These are phyloP conservation scores for Dorcus hopei DNA, from an alignment of 2,888 invertebrate genomes.

Conservation along the genomic window DNA sequence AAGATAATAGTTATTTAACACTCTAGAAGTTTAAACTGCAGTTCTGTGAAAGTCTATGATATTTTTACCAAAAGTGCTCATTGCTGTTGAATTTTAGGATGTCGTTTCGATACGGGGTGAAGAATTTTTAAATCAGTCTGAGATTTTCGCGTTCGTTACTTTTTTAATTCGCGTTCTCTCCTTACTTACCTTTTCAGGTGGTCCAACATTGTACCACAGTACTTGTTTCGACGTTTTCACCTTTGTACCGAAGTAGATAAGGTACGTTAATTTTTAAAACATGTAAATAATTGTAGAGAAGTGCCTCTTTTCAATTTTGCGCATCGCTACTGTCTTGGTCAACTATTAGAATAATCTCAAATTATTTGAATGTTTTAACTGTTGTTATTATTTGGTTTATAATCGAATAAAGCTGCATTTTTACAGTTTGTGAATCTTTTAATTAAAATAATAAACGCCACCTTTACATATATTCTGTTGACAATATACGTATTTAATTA, in stretches of 20 bases:
- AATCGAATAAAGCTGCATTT: constrained; percentile 50
- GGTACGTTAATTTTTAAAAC: constrained; percentile 14
- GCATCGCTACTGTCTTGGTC: constrained; percentile 49
- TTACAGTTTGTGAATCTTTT: constrained; percentile 36
- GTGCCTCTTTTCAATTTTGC: constrained; percentile 49
- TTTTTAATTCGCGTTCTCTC: too few relatives aligned
- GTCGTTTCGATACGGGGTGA: constrained; percentile 14
- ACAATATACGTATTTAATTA: too few relatives aligned
- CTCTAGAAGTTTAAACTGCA: constrained; percentile 25
- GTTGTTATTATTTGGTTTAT: constrained; percentile 47
- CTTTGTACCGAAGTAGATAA: constrained; percentile 4
- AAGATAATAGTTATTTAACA: constrained; percentile 19
- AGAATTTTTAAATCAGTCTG: background rate
- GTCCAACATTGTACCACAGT: too few relatives aligned
- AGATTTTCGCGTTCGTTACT: too few relatives aligned
- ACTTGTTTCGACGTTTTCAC: background rate
- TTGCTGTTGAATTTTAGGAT: constrained; percentile 53
- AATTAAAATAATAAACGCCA: background rate
- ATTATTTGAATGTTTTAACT: constrained; percentile 45
- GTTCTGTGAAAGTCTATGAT: constrained; percentile 39
- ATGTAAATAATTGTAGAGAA: constrained; percentile 48
- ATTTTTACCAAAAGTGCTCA: constrained; percentile 71
- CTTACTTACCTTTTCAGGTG: too few relatives aligned
- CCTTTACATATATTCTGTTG: too few relatives aligned
- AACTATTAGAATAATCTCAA: constrained; percentile 40